These are phyloP conservation scores for Nomada goodeniana DNA, from an alignment of 2,888 invertebrate species.

Conservation along the genomic window DNA sequence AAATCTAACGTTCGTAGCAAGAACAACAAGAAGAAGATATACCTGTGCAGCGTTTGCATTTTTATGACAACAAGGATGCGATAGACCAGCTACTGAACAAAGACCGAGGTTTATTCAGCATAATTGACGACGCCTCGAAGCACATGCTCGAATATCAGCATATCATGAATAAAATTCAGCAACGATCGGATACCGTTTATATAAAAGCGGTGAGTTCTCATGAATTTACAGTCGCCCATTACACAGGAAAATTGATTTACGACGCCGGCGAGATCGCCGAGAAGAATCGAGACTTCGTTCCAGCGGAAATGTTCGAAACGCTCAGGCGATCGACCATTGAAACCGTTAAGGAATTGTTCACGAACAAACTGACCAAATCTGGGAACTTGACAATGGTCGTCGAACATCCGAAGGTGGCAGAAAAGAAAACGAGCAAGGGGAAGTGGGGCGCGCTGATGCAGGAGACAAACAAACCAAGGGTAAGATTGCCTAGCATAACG, in stretches of 20 bases:
- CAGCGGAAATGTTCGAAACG: slow-evolving; percentile 95
- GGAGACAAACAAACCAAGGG: slow-evolving; percentile 86
- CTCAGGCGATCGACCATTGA: slow-evolving; percentile 91
- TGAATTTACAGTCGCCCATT: slow-evolving; percentile 95
- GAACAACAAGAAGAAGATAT: slow-evolving; percentile 92
- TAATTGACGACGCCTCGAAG: slow-evolving; percentile 95
- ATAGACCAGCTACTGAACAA: slow-evolving; percentile 95
- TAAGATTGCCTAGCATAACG: slow-evolving; percentile 76
- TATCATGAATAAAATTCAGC: slow-evolving; percentile 88
- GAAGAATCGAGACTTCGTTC: slow-evolving; percentile 95
- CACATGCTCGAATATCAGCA: slow-evolving; percentile 89
- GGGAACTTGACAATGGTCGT: slow-evolving; percentile 91
- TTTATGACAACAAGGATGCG: slow-evolving; percentile 94
- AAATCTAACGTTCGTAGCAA: slow-evolving; percentile 84
- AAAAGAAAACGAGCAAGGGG: slow-evolving; percentile 78
- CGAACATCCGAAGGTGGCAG: slow-evolving; percentile 76
- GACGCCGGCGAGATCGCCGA: slow-evolving; percentile 93
- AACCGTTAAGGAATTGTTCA: slow-evolving; percentile 91
- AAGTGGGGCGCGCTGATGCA: slow-evolving; percentile 85
- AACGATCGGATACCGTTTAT: slow-evolving; percentile 86
- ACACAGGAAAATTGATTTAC: slow-evolving; percentile 95
- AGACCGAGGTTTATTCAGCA: slow-evolving; percentile 92
- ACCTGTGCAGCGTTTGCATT: slow-evolving; percentile 89
- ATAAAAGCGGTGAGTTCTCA: slow-evolving; percentile 87
- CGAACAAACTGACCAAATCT: slow-evolving; percentile 92